Base-by-base conservation (phyloP, 2,797 vertebrate species). In the Mareca strepera region DNA sequence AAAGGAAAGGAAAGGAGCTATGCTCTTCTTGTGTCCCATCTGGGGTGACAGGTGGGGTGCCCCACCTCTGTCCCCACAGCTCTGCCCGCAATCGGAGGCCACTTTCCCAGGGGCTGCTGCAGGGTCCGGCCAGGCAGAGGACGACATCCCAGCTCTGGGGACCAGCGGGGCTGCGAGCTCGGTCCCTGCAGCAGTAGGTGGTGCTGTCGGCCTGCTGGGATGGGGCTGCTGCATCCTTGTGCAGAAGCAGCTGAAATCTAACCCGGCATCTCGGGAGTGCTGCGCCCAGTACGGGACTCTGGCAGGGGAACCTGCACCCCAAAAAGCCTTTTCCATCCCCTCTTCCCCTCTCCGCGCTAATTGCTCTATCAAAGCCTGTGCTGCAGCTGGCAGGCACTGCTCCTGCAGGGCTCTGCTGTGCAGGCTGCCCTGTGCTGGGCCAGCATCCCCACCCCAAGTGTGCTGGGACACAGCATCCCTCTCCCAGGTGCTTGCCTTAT, bases 171-270 rank as follows among this genome's bases (percentile, higher is more conserved):
- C 31, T 4, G 67, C 33, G 2, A 18, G 20, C 12, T n/a, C 35
- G 14, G 37, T 7, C 33, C 37, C 25, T 1, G 48, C 1, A 60
- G 74, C 93, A 81, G 77, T 23, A 96, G 94, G 69, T 94, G 93
- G 96, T 88, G 96, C 94, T 96, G 74, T 93, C 94, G 66, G 11
- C 7, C 81, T 63, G 62, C 16, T 41, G 23, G 31, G 62, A 58
- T 13, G 39, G 5, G 53, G 18, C n/a, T 44, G 77, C 3, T 16
- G 1, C 2, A 6, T 33, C 43, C 0, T 21, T 37, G 26, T 29
- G 33, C 73, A 41, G 26, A 4, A 13, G 13, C 35, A 3, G 17
- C 0, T 21, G 53, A 44, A 60, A 52, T 6, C 33, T 56, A 15
- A 35, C 59, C 12, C 7, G 0, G 7, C 18, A 12, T 43, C 70